Base-by-base conservation (phyloP, 2,113 vertebrate genomes). In the Sula dactylatra region DNA sequence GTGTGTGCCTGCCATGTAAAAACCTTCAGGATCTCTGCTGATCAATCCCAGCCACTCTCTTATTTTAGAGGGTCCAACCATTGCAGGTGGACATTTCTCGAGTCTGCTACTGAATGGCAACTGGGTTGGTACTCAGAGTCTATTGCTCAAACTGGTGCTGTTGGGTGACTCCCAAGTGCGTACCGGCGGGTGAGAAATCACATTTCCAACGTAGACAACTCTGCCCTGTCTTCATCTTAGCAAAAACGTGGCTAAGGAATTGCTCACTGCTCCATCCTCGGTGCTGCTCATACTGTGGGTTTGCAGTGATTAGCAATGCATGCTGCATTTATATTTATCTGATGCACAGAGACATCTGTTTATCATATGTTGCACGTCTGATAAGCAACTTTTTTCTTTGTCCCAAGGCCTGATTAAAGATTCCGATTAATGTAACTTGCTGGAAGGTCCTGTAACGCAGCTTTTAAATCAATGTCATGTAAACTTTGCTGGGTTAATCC, bases 341-440 rank as follows among this genome's bases (percentile, higher is more conserved):
- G 80, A 87, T 93, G 86, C 76, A 20, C 3, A 29, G 66, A 94
- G 90, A 96, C 97, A 97, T 97, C 95, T 97, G 97, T 92, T 96
- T 95, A 90, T 95, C 82, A 73, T 90, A 96, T 85, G 42, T 44
- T 49, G 34, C 95, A 94, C 12, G 34, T 76, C 87, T 73, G 78
- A 93, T 56, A 95, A 96, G 95, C 82, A 69, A 93, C 84, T n/a
- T 90, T 44, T 79, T 82, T 24, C 96, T 83, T 90, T 11, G 1
- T 91, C 93, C 82, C 81, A 9, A 86, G 65, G 77, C 93, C 77
- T 70, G 93, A 97, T 96, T 96, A 94, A 96, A 97, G 95, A 95
- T 94, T 77, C 88, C 91, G 47, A 95, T 96, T 93, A 88, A 96
- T 82, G 72, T 65, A 81, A 88, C 78, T 96, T 44, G 73, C 93